These are phyloP conservation scores for Pararge aegeria DNA, from an alignment of 1,140 invertebrate genomes.

Conservation along the genomic window DNA sequence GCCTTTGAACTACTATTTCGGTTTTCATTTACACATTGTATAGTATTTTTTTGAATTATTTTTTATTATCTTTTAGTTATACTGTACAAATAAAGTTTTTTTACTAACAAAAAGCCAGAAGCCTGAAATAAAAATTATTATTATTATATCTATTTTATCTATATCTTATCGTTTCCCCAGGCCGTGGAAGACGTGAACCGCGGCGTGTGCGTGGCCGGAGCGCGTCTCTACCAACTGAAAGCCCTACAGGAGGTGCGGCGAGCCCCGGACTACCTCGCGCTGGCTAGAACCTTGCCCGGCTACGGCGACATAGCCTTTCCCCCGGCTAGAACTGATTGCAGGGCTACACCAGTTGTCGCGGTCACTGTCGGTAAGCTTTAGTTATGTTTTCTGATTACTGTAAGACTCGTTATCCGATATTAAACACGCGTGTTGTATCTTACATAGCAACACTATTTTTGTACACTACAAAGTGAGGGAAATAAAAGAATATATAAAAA, in stretches of 20 bases:
- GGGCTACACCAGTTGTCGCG: conserved; percentile 53
- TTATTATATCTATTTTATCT: too few relatives aligned
- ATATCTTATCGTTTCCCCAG: conserved; percentile 78
- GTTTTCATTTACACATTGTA: too few relatives aligned
- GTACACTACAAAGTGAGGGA: too few relatives aligned
- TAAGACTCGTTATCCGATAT: not conserved
- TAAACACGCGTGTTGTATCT: not conserved
- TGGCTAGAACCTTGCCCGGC: conserved; percentile 92
- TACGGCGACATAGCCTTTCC: conserved; percentile 97
- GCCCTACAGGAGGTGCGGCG: conserved; percentile 94
- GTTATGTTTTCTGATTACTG: too few relatives aligned
- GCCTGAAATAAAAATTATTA: too few relatives aligned
- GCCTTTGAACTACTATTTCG: too few relatives aligned
- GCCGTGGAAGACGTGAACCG: conserved; percentile 97
- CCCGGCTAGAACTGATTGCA: conserved; percentile 95
- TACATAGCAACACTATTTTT: too few relatives aligned
- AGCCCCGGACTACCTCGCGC: conserved; percentile 92
- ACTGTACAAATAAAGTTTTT: too few relatives aligned
- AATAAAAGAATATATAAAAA: too few relatives aligned
- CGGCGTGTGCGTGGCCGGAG: conserved; percentile 93
- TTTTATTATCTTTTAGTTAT: too few relatives aligned
- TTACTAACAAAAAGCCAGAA: too few relatives aligned
- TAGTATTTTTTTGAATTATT: too few relatives aligned
- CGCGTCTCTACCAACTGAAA: conserved; percentile 96
- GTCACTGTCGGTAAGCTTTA: conserved; percentile 36